Percentiles rank a stretch among this genome's conserved stretches.
phyloP scores from a whole-genome alignment of 2,797 vertebrate genomes.

The Enteromius afrohamiltoni region DNA sequence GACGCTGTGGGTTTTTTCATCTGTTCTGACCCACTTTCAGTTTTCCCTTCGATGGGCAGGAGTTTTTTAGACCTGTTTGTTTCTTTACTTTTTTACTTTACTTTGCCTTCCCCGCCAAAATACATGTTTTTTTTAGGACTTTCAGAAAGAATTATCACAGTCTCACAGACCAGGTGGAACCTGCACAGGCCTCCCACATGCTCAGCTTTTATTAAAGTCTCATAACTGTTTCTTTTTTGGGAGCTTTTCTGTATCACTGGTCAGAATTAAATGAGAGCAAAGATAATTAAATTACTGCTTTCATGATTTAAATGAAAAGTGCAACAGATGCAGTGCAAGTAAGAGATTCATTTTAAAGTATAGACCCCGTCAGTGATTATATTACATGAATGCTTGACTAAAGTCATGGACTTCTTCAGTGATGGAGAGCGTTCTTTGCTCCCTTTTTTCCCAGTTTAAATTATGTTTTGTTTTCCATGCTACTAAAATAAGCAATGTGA shows the following conservation, averaged over 20 bases:
- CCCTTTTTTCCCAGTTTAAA: not conserved
- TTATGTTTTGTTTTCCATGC: not conserved
- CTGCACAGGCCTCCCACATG: not conserved
- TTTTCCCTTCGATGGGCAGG: slow-evolving; percentile 8
- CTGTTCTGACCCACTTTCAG: slow-evolving; percentile 47
- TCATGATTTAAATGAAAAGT: not conserved
- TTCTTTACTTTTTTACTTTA: not conserved
- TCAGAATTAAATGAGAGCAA: not conserved
- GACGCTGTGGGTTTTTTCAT: not conserved
- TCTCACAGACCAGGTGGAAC: slow-evolving; percentile 24
- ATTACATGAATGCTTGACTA: not conserved
- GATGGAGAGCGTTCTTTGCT: not conserved
- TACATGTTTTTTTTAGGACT: slow-evolving; percentile 5
- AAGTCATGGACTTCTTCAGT: not conserved
- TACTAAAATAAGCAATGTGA: not conserved
- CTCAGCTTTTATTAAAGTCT: slow-evolving; percentile 1
- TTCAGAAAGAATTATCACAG: not conserved
- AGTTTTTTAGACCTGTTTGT: not conserved
- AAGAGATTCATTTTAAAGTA: not conserved
- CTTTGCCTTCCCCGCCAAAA: not conserved
- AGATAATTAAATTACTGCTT: not conserved
- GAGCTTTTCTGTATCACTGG: not conserved
- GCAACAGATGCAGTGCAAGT: not conserved
- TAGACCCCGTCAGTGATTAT: not conserved
- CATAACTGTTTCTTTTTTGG: slow-evolving; percentile 8